These are phyloP conservation scores for Oplegnathus fasciatus DNA, from an alignment of 2,113 vertebrate genomes.

Conservation along the genomic window DNA sequence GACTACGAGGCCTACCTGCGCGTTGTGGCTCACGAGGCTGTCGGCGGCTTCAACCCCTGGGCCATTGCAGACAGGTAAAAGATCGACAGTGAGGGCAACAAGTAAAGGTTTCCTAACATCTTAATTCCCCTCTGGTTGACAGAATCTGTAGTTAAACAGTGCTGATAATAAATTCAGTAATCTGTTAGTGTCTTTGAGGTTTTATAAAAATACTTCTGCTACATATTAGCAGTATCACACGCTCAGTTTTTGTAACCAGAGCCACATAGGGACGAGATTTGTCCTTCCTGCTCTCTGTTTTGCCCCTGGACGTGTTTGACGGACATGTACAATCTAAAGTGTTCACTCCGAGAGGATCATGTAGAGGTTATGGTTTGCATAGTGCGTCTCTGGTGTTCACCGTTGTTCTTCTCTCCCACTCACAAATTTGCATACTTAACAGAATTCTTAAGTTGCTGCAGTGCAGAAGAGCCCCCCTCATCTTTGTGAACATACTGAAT, in stretches of 20 bases:
- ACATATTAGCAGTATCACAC: not conserved
- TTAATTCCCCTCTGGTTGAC: not conserved
- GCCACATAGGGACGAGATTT: not conserved
- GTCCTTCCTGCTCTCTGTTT: conserved; percentile 6
- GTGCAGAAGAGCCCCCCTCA: conserved; percentile 40
- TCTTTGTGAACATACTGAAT: conserved; percentile 7
- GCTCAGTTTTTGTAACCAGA: conserved; percentile 9
- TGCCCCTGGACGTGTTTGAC: not conserved
- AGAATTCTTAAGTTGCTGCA: conserved; percentile 74
- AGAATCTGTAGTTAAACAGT: not conserved
- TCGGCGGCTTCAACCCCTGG: conserved; percentile 91
- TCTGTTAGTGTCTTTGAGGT: not conserved
- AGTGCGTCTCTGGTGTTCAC: conserved; percentile 31
- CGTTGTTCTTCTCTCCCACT: conserved; percentile 51
- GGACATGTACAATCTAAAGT: conserved; percentile 19
- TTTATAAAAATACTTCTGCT: not conserved
- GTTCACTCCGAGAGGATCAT: conserved; percentile 35
- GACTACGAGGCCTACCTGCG: conserved; percentile 87
- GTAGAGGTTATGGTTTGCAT: conserved; percentile 43
- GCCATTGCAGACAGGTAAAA: conserved; percentile 90
- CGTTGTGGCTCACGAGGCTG: conserved; percentile 85
- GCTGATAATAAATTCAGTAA: not conserved
- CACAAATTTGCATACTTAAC: conserved; percentile 71
- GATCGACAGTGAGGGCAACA: not conserved
- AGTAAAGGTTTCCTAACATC: not conserved